Base-by-base conservation (phyloP, 2,888 invertebrate species). In the Bursaphelenchus okinawaensis region DNA sequence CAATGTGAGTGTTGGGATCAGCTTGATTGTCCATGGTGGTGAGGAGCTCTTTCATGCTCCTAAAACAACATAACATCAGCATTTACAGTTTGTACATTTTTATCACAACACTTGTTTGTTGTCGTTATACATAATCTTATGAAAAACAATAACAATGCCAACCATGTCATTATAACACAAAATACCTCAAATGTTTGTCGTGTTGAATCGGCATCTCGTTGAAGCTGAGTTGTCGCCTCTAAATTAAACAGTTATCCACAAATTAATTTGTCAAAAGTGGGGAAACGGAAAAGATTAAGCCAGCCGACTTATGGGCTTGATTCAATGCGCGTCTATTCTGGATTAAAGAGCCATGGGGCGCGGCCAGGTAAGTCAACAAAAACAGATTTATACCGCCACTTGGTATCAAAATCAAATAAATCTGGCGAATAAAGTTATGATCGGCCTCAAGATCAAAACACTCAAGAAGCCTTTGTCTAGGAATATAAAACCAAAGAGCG, bases 1-100 rank as follows among this genome's bases (percentile, higher is more conserved):
- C 80, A n/a, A 70, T 61, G 22, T 80, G 75, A 19, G 76, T 68
- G 57, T 80, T 81, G 23, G 78, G 77, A 61, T 80, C 80, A 29
- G 79, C 77, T 27, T 75, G 73, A 52, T 77, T 76, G 56, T 80
- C 80, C 80, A 80, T 80, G 12, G 74, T 70, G 51, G 77, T 74
- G 20, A 80, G 72, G 4, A 80, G 61, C 69, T 80, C 80, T 70
- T 80, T 81, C 80, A 80, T 80, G 7, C 78, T 75, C 60, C 79
- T 80, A 26, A 16, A 40, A 40, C 16, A 16, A 40, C 19, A 40
- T 16, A 40, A 40, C 16, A 40, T 40, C 50, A 19, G 50, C 19
- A 16, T 40, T 19, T 40, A 19, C 19, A 19, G 16, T 40, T 40
- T n/a, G n/a, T n/a, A n/a, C n/a, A n/a, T n/a, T n/a, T n/a, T n/a